These are phyloP conservation scores for Antheraea mylitta DNA, from an alignment of 1,140 invertebrate genomes.

Conservation along the genomic window DNA sequence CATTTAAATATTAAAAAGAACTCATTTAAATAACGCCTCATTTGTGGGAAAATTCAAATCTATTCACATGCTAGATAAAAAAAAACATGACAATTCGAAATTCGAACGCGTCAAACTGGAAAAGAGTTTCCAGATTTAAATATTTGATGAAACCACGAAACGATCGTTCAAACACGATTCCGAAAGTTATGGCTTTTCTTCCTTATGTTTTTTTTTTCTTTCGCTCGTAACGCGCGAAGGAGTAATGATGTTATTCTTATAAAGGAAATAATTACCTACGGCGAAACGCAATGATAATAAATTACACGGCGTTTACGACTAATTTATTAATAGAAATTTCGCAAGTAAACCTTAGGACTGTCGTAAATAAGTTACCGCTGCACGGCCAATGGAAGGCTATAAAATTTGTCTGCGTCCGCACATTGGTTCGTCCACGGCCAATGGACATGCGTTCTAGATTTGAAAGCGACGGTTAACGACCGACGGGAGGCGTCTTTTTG, in stretches of 20 bases:
- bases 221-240: constrained; percentile 13
- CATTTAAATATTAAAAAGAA: too few species aligned
- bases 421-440: constrained; percentile 62
- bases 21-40: too few species aligned
- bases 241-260: constrained; percentile 64
- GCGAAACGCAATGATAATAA: constrained; percentile 62
- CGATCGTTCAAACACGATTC: background rate
- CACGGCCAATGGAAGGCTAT: constrained; percentile 56
- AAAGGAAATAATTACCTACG: constrained; percentile 69
- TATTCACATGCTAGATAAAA: background rate
- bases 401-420: constrained; percentile 55
- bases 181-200: background rate
- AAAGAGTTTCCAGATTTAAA: constrained; percentile 1
- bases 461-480: constrained; percentile 74
- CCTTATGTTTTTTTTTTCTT: constrained; percentile 3
- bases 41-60: too few species aligned
- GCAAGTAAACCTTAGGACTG: constrained; percentile 66
- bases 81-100: background rate
- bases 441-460: constrained; percentile 58
- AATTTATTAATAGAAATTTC: constrained; percentile 78
- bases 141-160: constrained; percentile 2
- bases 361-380: constrained; percentile 68
- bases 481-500: constrained; percentile 58
- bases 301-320: constrained; percentile 68
- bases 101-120: background rate